Percentiles rank a stretch among this genome's conserved stretches.
Evolutionary conservation across 2,888 invertebrate genomes (phyloP).

Genomic region (Mongoloraphidia duomilia): DNA sequence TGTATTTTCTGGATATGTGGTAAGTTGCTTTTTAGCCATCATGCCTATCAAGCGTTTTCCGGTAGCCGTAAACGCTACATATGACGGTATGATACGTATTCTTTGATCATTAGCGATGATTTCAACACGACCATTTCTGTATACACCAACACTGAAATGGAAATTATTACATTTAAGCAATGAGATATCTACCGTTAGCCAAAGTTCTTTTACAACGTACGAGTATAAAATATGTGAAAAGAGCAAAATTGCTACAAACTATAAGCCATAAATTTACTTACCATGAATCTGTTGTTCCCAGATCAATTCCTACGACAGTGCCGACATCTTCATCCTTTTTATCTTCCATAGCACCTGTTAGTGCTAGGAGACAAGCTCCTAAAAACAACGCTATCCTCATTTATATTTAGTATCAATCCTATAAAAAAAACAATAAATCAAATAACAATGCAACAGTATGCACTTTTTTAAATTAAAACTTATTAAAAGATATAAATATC

Average conservation of each 20-base stretch:
- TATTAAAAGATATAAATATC: too few species aligned
- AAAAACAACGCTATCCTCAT: constrained; percentile 43
- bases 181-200: neutral
- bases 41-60: constrained; percentile 96
- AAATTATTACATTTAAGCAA: constrained; percentile 12
- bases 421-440: neutral
- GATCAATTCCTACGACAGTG: constrained; percentile 95
- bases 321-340: constrained; percentile 82
- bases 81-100: constrained; percentile 95
- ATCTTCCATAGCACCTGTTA: constrained; percentile 48
- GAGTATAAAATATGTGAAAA: neutral
- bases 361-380: constrained; percentile 43
- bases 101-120: constrained; percentile 99
- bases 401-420: constrained; percentile 7
- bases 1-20: constrained; percentile 97
- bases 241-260: too few species aligned
- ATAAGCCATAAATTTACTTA: constrained; percentile 34
- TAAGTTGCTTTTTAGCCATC: constrained; percentile 97
- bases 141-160: constrained; percentile 73
- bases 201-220: neutral
- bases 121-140: constrained; percentile 94
- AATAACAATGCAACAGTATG: too few species aligned
- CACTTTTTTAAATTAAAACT: too few species aligned
- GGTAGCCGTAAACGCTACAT: constrained; percentile 92
- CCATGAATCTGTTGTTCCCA: constrained; percentile 98